Conservation (phyloP, 2,797 vertebrate species). For the Pelodytes ibericus region DNA sequence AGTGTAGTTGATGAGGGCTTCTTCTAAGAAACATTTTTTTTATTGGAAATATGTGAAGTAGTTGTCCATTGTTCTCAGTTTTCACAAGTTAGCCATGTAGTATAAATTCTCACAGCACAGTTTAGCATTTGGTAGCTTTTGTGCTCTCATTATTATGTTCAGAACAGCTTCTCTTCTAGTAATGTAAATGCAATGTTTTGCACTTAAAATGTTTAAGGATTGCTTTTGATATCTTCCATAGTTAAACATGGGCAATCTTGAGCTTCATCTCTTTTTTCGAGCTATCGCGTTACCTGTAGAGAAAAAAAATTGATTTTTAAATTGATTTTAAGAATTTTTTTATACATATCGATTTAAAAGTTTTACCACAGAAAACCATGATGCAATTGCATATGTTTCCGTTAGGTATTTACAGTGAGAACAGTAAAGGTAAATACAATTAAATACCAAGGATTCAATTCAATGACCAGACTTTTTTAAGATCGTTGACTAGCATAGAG, state of each 20-base stretch:
- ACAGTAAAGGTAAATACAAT: no score
- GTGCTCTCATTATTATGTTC: constrained; percentile 21
- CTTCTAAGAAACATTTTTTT: background rate
- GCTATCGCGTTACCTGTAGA: constrained; percentile 45
- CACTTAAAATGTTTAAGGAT: constrained; percentile 26
- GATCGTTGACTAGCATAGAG: no score
- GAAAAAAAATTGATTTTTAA: background rate
- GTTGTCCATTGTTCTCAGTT: background rate
- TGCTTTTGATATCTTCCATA: background rate
- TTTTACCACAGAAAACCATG: no score
- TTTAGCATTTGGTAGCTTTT: constrained; percentile 23
- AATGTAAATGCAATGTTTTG: constrained; percentile 20
- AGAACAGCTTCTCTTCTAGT: constrained; percentile 11
- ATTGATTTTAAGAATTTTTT: background rate
- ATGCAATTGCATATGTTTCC: no score
- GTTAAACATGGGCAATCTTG: background rate
- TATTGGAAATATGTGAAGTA: constrained; percentile 10
- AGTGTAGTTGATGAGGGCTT: background rate
- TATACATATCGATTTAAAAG: no score
- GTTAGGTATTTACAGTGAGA: no score
- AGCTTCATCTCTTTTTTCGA: background rate
- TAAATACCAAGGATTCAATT: no score
- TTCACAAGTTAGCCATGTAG: constrained; percentile 23
- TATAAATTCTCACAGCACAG: background rate
- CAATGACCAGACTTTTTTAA: no score